Evolutionary conservation across 1,140 invertebrate species (phyloP), one percentile per base, ranked within the genome.

Genomic region (Drosophila mauritiana): DNA sequence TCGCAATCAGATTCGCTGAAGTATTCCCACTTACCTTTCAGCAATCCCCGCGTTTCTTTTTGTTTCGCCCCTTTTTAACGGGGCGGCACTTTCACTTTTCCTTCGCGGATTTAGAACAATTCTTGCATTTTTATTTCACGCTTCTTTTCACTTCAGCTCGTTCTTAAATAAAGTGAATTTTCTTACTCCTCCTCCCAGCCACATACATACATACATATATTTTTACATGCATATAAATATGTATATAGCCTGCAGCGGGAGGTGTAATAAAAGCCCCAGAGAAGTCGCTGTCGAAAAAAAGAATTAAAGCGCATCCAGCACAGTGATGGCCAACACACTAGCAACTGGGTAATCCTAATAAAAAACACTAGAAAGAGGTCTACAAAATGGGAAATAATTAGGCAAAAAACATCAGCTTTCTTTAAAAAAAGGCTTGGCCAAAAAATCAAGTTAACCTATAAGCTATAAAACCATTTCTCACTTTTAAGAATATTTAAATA

Each of bases 101-200:
- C 45, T 22, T 59, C 27, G 20, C 43, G 49, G 69, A 86, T 88
- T 86, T 86, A 88, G 82, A 86, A 88, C 83, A 86, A 82, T 86
- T 79, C 78, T 31, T 72, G 62, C 69, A 78, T 86, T 86, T 86
- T 80, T 75, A 72, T 80, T 84, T 72, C n/a, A 15, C 63, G 31
- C 39, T 46, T 46, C 17, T 40, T 63, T 63, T 42, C 59, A 13
- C 15, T 59, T 17, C 54, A 15, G 42, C 42, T 42, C 54, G 34
- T 63, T 22, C 65, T 70, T 70, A 56, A 70, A 59, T 52, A 77
- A 62, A 59, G 39, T 59, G 49, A 62, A 59, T 40, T 42, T 75
- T 59, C 51, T 39, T 10, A 51, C 20, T 17, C 15, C 42, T 20
- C 8, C 42, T 10, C 12, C 22, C 46, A 58, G 3, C 1, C 8